phyloP scores from a whole-genome alignment of 2,797 vertebrate species.

The Hoplostethus mediterraneus region DNA sequence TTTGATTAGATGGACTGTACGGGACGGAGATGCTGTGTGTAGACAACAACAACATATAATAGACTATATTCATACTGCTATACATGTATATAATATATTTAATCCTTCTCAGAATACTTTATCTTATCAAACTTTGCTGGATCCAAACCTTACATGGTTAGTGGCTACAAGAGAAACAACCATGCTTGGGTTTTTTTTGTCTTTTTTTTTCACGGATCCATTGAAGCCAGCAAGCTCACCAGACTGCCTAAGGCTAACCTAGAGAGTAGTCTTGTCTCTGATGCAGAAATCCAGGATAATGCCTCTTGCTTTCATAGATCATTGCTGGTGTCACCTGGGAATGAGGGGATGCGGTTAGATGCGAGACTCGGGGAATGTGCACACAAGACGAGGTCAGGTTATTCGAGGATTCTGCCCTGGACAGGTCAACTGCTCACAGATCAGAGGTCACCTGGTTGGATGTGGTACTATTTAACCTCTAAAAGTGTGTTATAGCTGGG shows the following conservation, averaged over 20 bases:
- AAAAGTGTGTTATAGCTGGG: conserved; percentile 9
- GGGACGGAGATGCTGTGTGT: too few relatives aligned
- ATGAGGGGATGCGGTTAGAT: conserved; percentile 59
- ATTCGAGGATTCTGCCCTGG: conserved; percentile 67
- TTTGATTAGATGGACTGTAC: too few relatives aligned
- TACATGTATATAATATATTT: too few relatives aligned
- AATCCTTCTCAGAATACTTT: too few relatives aligned
- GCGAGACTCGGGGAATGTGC: conserved; percentile 57
- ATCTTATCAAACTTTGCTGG: background rate
- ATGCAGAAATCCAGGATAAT: conserved; percentile 62
- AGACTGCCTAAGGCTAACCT: background rate
- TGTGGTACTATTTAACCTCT: conserved; percentile 36
- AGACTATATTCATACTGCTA: too few relatives aligned
- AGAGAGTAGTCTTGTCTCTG: conserved; percentile 49
- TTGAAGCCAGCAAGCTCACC: background rate
- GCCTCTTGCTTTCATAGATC: conserved; percentile 61
- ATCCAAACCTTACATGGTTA: conserved; percentile 11
- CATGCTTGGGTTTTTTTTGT: background rate
- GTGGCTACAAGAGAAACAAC: conserved; percentile 17
- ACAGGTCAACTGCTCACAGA: conserved; percentile 56
- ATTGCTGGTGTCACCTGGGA: conserved; percentile 53
- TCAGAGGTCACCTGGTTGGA: conserved; percentile 39
- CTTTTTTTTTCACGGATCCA: conserved; percentile 25
- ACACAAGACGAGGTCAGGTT: conserved; percentile 59
- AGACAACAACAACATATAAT: too few relatives aligned